These are phyloP conservation scores for Gonioctena quinquepunctata DNA, from an alignment of 1,140 invertebrate species.

Conservation along the genomic window DNA sequence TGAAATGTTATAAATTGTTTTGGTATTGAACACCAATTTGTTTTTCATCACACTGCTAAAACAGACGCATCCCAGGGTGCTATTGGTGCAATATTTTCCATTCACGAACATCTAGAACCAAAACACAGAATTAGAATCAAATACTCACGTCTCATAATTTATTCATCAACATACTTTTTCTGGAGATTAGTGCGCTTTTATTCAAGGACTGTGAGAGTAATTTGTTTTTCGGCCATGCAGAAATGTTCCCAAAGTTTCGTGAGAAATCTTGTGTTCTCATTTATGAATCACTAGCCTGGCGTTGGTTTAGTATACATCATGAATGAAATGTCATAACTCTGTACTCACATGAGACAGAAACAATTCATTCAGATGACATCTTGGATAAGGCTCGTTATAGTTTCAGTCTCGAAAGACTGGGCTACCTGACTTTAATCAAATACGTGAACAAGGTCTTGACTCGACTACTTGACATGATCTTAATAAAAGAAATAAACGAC, in stretches of 20 bases:
- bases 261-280: background rate
- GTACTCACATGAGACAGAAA: conserved; percentile 13
- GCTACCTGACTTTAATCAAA: conserved; percentile 9
- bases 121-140: no score
- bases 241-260: background rate
- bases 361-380: conserved; percentile 17
- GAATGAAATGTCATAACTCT: conserved; percentile 15
- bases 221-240: no score
- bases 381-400: conserved; percentile 11
- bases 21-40: no score
- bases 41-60: no score
- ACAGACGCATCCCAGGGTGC: no score
- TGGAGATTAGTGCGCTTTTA: no score
- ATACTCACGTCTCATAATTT: no score
- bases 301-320: conserved; percentile 6
- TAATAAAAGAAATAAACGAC: background rate
- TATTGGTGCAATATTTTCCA: no score
- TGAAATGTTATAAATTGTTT: no score
- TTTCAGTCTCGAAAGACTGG: background rate
- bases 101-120: no score
- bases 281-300: background rate
- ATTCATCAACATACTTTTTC: no score
- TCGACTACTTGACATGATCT: background rate
- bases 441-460: conserved; percentile 8
- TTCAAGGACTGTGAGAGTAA: no score